Evolutionary conservation across 2,797 vertebrate species (phyloP).

Genomic region (Netta rufina): DNA sequence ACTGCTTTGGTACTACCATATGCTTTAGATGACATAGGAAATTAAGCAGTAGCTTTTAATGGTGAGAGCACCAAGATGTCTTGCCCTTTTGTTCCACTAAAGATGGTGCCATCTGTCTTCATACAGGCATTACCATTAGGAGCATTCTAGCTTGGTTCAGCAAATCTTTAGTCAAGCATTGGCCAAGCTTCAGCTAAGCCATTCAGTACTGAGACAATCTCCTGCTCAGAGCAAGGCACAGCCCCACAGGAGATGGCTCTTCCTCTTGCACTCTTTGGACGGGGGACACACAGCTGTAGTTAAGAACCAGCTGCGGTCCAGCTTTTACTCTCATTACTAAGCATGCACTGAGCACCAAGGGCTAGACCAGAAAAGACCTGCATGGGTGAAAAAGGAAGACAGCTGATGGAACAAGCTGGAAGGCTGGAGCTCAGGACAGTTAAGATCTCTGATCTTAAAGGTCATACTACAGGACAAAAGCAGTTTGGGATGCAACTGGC

Average conservation of each 20-base stretch:
- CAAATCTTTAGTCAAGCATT: background rate
- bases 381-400: rapidly evolving
- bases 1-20: background rate
- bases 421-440: background rate
- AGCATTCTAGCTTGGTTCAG: background rate
- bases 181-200: background rate
- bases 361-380: background rate
- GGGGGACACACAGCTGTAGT: background rate
- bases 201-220: rapidly evolving
- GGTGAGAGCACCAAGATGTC: background rate
- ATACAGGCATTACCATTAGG: rapidly evolving
- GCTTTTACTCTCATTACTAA: background rate
- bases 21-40: background rate
- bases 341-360: background rate
- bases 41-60: background rate
- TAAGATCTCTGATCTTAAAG: background rate
- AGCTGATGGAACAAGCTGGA: background rate
- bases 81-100: background rate
- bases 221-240: background rate
- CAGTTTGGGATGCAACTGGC: background rate
- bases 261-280: background rate
- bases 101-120: background rate
- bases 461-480: background rate
- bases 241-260: background rate
- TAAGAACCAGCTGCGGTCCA: background rate